phyloP scores from a whole-genome alignment of 2,888 invertebrate species.

The Choreutis nemorana region DNA sequence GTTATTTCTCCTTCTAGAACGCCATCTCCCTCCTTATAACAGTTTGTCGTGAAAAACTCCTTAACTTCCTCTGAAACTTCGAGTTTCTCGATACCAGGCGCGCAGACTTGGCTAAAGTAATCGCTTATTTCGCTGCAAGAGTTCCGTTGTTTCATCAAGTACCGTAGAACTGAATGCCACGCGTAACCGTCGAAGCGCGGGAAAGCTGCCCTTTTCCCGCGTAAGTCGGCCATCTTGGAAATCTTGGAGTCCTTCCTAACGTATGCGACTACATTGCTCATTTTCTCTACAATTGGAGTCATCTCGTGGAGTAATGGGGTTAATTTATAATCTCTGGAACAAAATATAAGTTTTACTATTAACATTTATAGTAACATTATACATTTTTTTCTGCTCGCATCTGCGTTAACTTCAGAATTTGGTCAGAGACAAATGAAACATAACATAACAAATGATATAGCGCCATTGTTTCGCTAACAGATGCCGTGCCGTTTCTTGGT shows the following conservation, averaged over 20 bases:
- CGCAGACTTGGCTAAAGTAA: constrained; percentile 76
- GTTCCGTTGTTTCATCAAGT: constrained; percentile 39
- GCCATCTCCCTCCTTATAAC: constrained; percentile 29
- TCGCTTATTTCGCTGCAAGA: constrained; percentile 45
- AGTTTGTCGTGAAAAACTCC: constrained; percentile 27
- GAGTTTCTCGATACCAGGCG: constrained; percentile 41
- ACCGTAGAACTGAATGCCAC: constrained; percentile 66
- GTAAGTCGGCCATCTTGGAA: constrained; percentile 68
- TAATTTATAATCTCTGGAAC: constrained; percentile 61
- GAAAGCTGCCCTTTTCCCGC: constrained; percentile 79
- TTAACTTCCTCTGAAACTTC: constrained; percentile 16
- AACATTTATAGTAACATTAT: too few relatives aligned
- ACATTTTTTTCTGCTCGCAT: too few relatives aligned
- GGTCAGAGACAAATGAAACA: too few relatives aligned
- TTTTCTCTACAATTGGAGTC: constrained; percentile 62
- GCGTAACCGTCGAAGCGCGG: constrained; percentile 80
- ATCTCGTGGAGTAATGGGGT: constrained; percentile 70
- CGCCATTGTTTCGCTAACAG: too few relatives aligned
- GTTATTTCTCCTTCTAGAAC: constrained; percentile 65
- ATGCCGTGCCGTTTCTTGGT: too few relatives aligned
- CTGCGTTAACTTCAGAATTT: too few relatives aligned
- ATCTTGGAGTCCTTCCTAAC: constrained; percentile 68
- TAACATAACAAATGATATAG: too few relatives aligned
- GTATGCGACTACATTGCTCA: constrained; percentile 73
- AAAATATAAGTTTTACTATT: too few relatives aligned